These are phyloP conservation scores for Heterotilapia buettikoferi DNA, from an alignment of 2,113 vertebrate genomes.

Conservation along the genomic window DNA sequence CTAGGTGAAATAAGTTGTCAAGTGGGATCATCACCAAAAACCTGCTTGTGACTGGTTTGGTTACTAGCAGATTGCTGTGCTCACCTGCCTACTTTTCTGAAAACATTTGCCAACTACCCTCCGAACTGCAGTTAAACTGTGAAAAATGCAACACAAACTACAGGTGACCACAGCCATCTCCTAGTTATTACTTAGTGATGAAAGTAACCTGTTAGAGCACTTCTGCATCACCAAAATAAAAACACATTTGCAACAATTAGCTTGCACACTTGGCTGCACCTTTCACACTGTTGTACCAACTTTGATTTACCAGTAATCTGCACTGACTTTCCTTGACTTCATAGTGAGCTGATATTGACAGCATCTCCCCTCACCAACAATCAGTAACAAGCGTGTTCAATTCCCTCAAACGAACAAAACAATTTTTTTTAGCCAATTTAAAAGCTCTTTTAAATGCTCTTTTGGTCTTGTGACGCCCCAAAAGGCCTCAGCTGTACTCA, in stretches of 20 bases:
- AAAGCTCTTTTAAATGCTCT: rapidly evolving
- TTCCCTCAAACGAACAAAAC: rapidly evolving
- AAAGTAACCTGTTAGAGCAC: background rate
- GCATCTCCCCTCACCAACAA: background rate
- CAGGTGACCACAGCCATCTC: background rate
- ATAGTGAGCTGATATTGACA: rapidly evolving
- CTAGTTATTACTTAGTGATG: background rate
- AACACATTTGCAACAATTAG: background rate
- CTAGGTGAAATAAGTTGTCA: background rate
- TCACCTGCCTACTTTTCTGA: background rate
- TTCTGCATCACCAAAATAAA: background rate
- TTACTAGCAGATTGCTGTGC: background rate
- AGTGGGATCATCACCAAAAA: background rate
- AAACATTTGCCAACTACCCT: background rate
- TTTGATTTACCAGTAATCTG: background rate
- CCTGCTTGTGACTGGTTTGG: background rate
- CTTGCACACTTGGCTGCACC: background rate
- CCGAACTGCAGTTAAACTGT: background rate
- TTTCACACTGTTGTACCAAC: background rate
- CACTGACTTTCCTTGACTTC: background rate
- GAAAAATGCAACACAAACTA: background rate
- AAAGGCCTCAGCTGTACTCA: background rate
- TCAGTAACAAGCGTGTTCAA: background rate
- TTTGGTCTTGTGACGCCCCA: rapidly evolving
- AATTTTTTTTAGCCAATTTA: rapidly evolving